Conservation (phyloP, 1,140 invertebrate species). For the Acromyrmex charruanus region DNA sequence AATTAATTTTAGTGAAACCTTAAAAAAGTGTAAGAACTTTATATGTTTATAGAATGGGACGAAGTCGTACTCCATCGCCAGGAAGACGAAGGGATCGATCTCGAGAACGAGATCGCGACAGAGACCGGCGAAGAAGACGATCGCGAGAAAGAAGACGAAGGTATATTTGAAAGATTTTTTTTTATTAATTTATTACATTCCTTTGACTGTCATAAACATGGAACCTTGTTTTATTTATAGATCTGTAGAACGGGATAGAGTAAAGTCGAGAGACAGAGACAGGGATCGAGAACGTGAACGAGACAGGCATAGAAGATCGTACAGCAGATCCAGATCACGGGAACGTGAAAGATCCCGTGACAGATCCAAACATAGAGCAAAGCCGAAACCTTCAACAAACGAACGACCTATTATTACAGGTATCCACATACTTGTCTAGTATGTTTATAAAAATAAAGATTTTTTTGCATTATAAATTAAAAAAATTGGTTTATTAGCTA, state of each 20-base stretch:
- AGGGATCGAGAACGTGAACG: slow-evolving; percentile 85
- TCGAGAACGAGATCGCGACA: slow-evolving; percentile 86
- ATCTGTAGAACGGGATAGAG: slow-evolving; percentile 82
- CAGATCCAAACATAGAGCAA: slow-evolving; percentile 76
- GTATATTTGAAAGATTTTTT: slow-evolving; percentile 69
- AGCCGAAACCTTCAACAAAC: slow-evolving; percentile 78
- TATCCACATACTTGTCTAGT: slow-evolving; percentile 59
- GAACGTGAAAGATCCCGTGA: slow-evolving; percentile 84
- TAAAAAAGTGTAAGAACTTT: neutral
- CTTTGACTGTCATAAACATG: neutral
- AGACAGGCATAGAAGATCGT: slow-evolving; percentile 86
- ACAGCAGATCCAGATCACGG: slow-evolving; percentile 86
- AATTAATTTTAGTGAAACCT: neutral
- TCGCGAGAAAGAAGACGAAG: slow-evolving; percentile 84
- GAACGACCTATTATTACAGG: slow-evolving; percentile 88
- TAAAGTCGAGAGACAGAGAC: slow-evolving; percentile 85
- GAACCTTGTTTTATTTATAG: slow-evolving; percentile 63
- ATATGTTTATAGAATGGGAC: slow-evolving; percentile 78
- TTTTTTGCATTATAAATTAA: neutral
- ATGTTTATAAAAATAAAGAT: neutral
- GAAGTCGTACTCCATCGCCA: slow-evolving; percentile 85
- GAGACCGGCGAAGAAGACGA: slow-evolving; percentile 83
- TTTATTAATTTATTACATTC: neutral
- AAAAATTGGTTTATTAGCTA: neutral
- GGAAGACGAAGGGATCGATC: slow-evolving; percentile 86